Conservation (phyloP, 2,113 vertebrate species). For the Gymnarchus niloticus region DNA sequence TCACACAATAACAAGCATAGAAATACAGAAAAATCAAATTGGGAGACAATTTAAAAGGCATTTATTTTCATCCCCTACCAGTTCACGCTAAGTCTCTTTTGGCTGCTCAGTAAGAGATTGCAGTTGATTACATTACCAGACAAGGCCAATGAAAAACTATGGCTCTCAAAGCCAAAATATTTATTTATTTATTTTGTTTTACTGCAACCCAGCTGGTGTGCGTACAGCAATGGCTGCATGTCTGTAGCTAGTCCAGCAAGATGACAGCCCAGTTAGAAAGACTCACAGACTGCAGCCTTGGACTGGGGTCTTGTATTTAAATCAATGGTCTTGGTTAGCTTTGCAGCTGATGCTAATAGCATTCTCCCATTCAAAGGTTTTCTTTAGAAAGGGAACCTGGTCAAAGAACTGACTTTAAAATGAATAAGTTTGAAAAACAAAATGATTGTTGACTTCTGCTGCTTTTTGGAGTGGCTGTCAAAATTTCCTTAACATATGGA, state of each 20-base stretch:
- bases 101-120: neutral
- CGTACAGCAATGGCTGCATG: neutral
- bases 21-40: slow-evolving; percentile 2
- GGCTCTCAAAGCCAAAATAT: neutral
- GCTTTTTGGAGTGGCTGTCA: neutral
- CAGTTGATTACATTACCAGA: slow-evolving; percentile 22
- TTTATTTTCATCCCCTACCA: neutral
- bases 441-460: no score
- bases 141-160: slow-evolving; percentile 3
- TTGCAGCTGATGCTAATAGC: neutral
- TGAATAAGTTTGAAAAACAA: no score
- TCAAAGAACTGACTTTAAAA: neutral
- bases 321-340: neutral
- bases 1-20: neutral
- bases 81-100: neutral
- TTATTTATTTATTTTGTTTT: slow-evolving; percentile 5
- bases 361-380: neutral
- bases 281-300: neutral
- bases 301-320: neutral
- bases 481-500: neutral
- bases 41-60: neutral
- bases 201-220: neutral
- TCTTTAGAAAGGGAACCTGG: neutral
- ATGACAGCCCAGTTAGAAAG: slow-evolving; percentile 3
- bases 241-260: neutral